Evolutionary conservation across 37 sponge, comb jelly and placozoan genomes (phyloP).

Genomic region (Bolinopsis microptera): DNA sequence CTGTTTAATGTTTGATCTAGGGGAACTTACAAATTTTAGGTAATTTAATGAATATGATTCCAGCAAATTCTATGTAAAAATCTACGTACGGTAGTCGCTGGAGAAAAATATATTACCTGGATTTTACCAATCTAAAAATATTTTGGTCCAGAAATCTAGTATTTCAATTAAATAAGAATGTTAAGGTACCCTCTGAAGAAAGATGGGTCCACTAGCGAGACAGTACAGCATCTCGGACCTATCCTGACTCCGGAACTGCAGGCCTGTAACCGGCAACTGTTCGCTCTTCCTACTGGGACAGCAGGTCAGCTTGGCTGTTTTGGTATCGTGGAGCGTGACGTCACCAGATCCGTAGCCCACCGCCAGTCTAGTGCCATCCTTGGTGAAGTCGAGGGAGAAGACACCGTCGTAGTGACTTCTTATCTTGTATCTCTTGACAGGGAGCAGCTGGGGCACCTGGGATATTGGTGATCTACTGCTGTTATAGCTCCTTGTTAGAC

Average conservation of each 20-base stretch:
- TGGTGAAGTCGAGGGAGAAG: slow-evolving; percentile 17
- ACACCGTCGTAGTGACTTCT: slow-evolving; percentile 24
- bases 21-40: too few relatives aligned
- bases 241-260: neutral
- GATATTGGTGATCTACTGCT: neutral
- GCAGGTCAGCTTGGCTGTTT: neutral
- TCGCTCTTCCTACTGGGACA: slow-evolving; percentile 41
- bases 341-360: slow-evolving; percentile 48
- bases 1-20: too few relatives aligned
- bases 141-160: too few relatives aligned
- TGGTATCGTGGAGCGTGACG: slow-evolving; percentile 10
- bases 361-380: neutral
- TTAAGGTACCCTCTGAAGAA: slow-evolving; percentile 30
- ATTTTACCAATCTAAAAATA: too few relatives aligned
- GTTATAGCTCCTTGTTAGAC: neutral
- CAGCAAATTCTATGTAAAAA: too few relatives aligned
- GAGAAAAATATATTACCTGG: too few relatives aligned
- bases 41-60: too few relatives aligned
- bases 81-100: too few relatives aligned
- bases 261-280: slow-evolving; percentile 5
- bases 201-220: slow-evolving; percentile 3
- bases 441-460: slow-evolving; percentile 31
- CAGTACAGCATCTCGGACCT: neutral
- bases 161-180: too few relatives aligned
- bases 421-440: slow-evolving; percentile 39